These are phyloP conservation scores for Penaeus indicus DNA, from an alignment of 1,140 invertebrate genomes.

Conservation along the genomic window DNA sequence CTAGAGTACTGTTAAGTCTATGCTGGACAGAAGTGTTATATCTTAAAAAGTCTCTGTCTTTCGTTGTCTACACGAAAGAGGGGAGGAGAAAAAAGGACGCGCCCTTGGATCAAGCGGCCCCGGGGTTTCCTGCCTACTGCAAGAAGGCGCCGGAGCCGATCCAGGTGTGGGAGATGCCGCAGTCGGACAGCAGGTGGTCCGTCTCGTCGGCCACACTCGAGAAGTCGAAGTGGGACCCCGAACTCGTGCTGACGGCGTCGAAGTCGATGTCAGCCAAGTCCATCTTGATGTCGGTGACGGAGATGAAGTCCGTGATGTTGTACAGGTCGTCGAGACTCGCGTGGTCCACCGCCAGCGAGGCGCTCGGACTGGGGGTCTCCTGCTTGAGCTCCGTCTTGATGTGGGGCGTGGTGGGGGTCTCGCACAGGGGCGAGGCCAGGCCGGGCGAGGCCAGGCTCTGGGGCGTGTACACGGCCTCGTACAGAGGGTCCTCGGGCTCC, in stretches of 20 bases:
- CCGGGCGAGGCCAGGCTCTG: conserved; percentile 59
- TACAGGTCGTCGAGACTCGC: conserved; percentile 79
- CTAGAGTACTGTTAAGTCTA: conserved; percentile 60
- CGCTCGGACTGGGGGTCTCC: conserved; percentile 38
- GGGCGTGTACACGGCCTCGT: conserved; percentile 62
- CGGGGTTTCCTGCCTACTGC: conserved; percentile 32
- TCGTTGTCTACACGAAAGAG: conserved; percentile 60
- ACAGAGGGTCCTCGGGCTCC: conserved; percentile 51
- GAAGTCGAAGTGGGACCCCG: conserved; percentile 84
- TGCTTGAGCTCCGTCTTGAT: conserved; percentile 58
- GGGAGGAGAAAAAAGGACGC: conserved; percentile 28
- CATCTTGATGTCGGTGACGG: conserved; percentile 77
- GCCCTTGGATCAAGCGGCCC: conserved; percentile 29
- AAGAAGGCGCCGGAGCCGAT: conserved; percentile 46
- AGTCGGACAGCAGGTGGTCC: conserved; percentile 72
- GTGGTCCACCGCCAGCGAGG: conserved; percentile 29
- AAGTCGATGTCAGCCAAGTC: conserved; percentile 75
- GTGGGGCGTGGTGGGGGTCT: conserved; percentile 40
- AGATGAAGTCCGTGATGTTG: conserved; percentile 77
- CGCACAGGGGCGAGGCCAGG: conserved; percentile 31
- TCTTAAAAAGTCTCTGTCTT: conserved; percentile 40
- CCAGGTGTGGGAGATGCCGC: conserved; percentile 51
- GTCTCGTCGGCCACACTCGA: conserved; percentile 76
- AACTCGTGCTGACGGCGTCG: conserved; percentile 78
- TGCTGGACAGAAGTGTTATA: conserved; percentile 51